phyloP scores from a whole-genome alignment of 2,797 vertebrate species.

The Hozukius guyotensis region DNA sequence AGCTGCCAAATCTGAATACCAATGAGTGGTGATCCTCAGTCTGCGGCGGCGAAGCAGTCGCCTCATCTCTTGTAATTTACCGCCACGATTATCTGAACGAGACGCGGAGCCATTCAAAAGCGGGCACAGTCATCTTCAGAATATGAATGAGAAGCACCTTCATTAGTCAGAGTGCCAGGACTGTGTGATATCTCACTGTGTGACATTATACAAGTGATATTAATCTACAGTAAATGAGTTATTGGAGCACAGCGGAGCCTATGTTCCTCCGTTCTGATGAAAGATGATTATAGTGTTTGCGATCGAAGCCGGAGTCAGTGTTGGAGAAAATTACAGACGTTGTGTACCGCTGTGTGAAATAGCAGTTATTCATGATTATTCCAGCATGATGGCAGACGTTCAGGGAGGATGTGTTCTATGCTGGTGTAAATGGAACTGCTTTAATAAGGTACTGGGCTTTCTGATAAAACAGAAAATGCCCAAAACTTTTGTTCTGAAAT shows the following conservation, averaged over 20 bases:
- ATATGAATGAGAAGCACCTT: slow-evolving; percentile 31
- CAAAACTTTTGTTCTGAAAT: neutral
- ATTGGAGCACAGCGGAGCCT: neutral
- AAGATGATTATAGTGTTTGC: slow-evolving; percentile 36
- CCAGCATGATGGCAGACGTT: neutral
- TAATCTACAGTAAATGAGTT: slow-evolving; percentile 35
- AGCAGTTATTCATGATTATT: slow-evolving; percentile 11
- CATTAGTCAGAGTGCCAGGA: slow-evolving; percentile 33
- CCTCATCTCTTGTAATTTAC: slow-evolving; percentile 31
- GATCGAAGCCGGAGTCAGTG: neutral
- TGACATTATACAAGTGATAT: slow-evolving; percentile 28
- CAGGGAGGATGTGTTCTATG: neutral
- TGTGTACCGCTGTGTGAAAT: neutral
- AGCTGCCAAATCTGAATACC: neutral
- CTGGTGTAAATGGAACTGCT: neutral
- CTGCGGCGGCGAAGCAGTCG: neutral
- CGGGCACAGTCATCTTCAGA: neutral
- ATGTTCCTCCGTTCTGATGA: neutral
- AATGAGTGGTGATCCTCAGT: slow-evolving; percentile 1
- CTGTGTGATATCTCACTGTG: slow-evolving; percentile 3
- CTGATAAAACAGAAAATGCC: neutral
- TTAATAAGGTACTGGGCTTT: neutral
- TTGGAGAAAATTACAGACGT: slow-evolving; percentile 17
- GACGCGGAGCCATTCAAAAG: neutral
- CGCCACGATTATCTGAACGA: slow-evolving; percentile 15